A percentile compares a stretch with the other conserved stretches of the same genome.
These are phyloP conservation scores for Isotomurus palustris DNA, from an alignment of 2,888 invertebrate species.

Conservation along the genomic window DNA sequence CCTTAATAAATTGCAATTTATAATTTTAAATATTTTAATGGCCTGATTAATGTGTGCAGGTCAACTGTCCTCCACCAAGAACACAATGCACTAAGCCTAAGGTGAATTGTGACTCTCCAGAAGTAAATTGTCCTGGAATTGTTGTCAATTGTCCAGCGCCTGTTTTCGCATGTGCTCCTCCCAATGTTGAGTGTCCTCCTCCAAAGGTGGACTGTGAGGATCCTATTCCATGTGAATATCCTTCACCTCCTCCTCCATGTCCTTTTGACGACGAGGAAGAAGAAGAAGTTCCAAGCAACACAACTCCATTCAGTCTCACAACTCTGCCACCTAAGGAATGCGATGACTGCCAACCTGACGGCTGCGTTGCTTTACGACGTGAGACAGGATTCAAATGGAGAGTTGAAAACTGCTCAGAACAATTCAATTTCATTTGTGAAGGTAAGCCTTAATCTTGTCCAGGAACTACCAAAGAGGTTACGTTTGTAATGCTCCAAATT, in stretches of 20 bases:
- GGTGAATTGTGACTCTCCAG: conserved; percentile 3
- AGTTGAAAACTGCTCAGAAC: conserved; percentile 13
- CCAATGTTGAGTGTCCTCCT: conserved; percentile 15
- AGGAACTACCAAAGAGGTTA: too few species aligned
- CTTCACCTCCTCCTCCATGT: conserved; percentile 11
- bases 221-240: conserved; percentile 18
- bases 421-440: conserved; percentile 29
- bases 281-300: not conserved
- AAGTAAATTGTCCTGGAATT: conserved; percentile 9
- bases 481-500: too few species aligned
- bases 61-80: conserved; percentile 17
- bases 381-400: conserved; percentile 24
- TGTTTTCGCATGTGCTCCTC: conserved; percentile 10
- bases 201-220: conserved; percentile 17
- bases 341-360: conserved; percentile 12
- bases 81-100: conserved; percentile 5
- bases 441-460: conserved; percentile 5
- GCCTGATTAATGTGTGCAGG: too few species aligned
- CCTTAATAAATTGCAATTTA: not conserved
- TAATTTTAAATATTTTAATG: not conserved
- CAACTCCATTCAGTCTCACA: not conserved
- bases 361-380: conserved; percentile 21
- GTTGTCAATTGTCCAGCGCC: conserved; percentile 24
- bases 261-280: not conserved
- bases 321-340: conserved; percentile 4